Conservation (phyloP, 2,888 invertebrate genomes). For the Mesochorus sp. region DNA sequence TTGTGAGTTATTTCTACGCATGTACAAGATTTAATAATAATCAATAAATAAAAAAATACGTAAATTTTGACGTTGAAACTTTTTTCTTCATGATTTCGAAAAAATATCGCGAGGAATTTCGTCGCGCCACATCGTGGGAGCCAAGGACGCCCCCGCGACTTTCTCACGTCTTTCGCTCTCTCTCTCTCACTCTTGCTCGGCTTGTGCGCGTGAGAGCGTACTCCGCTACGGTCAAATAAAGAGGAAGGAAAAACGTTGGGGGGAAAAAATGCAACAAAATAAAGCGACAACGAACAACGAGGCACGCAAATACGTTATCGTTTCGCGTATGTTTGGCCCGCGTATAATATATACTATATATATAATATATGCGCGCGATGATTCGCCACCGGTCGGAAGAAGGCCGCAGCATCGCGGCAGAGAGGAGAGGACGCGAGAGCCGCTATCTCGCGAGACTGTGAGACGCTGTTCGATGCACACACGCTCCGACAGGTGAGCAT, state of each 20-base stretch:
- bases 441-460: constrained; percentile 22
- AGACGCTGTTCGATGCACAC: constrained; percentile 17
- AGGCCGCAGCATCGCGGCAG: constrained; percentile 8
- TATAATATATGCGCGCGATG: not conserved
- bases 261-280: constrained; percentile 38
- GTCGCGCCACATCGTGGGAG: constrained; percentile 42
- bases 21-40: too few relatives aligned
- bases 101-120: constrained; percentile 27
- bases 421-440: too few relatives aligned
- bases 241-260: constrained; percentile 47
- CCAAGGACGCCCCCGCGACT: constrained; percentile 35
- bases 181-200: too few relatives aligned
- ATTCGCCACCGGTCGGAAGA: constrained; percentile 8
- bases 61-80: not conserved
- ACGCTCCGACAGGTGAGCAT: constrained; percentile 48
- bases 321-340: constrained; percentile 36
- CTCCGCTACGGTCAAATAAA: constrained; percentile 27
- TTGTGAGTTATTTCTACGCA: too few relatives aligned
- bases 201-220: constrained; percentile 2
- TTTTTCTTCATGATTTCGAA: constrained; percentile 18
- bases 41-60: too few relatives aligned
- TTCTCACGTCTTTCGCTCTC: constrained; percentile 40
- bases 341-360: too few relatives aligned
- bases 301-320: constrained; percentile 47
- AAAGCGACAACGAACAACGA: constrained; percentile 39